Evolutionary conservation across 64 coral and sea anemone species (phyloP).

Genomic region (Platygyra sinensis): DNA sequence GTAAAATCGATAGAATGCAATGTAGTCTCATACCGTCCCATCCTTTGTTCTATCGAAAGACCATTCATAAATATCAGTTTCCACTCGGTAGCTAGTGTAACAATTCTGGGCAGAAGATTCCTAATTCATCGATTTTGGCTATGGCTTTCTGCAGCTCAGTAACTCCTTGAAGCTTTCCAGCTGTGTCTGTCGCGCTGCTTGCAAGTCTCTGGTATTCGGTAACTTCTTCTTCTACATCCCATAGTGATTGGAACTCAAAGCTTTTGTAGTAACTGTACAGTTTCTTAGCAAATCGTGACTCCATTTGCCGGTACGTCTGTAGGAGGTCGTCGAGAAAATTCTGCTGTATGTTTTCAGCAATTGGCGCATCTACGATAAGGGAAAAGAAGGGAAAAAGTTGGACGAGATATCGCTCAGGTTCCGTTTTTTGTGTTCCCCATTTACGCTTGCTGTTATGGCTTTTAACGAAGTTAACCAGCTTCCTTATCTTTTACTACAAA

Average conservation of each 20-base stretch:
- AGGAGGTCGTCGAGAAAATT: constrained; percentile 7
- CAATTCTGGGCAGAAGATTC: background rate
- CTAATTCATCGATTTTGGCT: background rate
- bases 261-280: background rate
- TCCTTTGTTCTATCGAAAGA: background rate
- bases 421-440: too few species aligned
- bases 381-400: too few species aligned
- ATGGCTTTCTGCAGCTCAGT: background rate
- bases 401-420: too few species aligned
- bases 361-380: background rate
- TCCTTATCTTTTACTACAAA: too few species aligned
- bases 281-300: background rate
- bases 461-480: too few species aligned
- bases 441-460: too few species aligned
- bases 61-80: background rate
- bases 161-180: constrained; percentile 10
- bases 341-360: background rate
- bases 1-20: too few species aligned
- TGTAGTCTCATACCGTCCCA: background rate
- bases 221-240: background rate
- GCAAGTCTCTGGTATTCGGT: background rate
- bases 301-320: background rate
- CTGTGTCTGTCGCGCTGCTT: background rate
- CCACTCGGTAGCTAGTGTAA: background rate
- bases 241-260: background rate